Percentiles rank a stretch among this genome's conserved stretches.
phyloP scores from a whole-genome alignment of 2,888 invertebrate species.

The Oligia fasciuncula region DNA sequence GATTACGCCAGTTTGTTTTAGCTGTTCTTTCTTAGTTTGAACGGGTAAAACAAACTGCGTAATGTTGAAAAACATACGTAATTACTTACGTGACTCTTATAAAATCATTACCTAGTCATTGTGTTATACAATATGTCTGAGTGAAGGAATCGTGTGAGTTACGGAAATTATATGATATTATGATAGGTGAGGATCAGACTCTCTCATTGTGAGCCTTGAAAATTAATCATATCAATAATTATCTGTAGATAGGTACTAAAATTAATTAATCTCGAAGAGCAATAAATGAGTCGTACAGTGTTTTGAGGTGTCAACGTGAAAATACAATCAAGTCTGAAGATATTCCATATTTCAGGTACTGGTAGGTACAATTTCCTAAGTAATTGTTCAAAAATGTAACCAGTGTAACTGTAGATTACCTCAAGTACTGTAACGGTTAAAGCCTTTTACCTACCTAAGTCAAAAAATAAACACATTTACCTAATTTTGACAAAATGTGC shows the following conservation, averaged over 20 bases:
- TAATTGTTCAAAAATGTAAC: neutral
- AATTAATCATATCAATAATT: constrained; percentile 19
- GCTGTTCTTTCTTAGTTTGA: neutral
- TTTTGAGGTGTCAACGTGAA: constrained; percentile 9
- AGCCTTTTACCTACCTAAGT: neutral
- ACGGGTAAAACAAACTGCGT: constrained; percentile 11
- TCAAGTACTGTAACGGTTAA: neutral
- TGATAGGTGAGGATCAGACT: neutral
- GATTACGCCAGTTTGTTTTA: constrained; percentile 5
- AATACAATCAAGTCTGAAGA: constrained; percentile 15
- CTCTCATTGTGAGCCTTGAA: constrained; percentile 14
- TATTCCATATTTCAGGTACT: neutral
- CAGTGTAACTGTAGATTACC: neutral
- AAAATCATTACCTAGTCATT: constrained; percentile 1
- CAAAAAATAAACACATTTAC: neutral
- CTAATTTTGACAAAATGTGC: neutral
- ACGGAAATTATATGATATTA: constrained; percentile 29
- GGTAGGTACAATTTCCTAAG: neutral
- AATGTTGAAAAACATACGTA: constrained; percentile 5
- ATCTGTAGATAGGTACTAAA: constrained; percentile 4
- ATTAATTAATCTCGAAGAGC: constrained; percentile 10
- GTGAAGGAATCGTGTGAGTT: neutral
- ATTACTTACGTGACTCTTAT: constrained; percentile 6
- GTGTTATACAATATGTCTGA: constrained; percentile 15
- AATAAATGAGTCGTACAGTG: constrained; percentile 13